Percentiles rank a stretch among this genome's conserved stretches.
Evolutionary conservation across 2,797 vertebrate genomes (phyloP).

Genomic region (Bovichtus diacanthus): DNA sequence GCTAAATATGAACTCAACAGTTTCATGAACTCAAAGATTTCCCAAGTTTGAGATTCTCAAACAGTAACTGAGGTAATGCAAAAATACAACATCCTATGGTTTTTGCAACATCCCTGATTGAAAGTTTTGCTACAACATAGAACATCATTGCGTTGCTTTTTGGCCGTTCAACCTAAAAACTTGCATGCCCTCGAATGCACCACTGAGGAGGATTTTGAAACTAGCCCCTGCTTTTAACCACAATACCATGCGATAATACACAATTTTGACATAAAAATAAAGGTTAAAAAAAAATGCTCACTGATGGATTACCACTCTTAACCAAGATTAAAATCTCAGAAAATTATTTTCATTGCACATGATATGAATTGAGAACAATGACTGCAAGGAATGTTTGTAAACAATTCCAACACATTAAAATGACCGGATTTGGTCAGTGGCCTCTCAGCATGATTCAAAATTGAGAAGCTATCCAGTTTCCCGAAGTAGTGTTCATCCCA

Average conservation of each 20-base stretch:
- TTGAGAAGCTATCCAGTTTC: slow-evolving; percentile 31
- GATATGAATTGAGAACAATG: neutral
- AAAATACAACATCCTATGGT: neutral
- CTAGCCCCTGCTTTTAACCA: neutral
- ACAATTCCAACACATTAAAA: slow-evolving; percentile 42
- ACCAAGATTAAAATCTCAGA: slow-evolving; percentile 27
- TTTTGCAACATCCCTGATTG: neutral
- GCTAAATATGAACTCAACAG: neutral
- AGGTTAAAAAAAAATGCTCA: neutral
- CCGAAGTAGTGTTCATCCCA: neutral
- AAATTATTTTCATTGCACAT: slow-evolving; percentile 5
- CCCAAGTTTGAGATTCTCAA: slow-evolving; percentile 16
- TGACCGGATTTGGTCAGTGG: slow-evolving; percentile 6
- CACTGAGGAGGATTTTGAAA: slow-evolving; percentile 16
- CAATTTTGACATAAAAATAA: slow-evolving; percentile 19
- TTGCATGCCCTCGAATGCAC: slow-evolving; percentile 28
- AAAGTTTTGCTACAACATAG: neutral
- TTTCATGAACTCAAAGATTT: neutral
- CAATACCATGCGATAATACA: slow-evolving; percentile 12
- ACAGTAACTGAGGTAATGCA: neutral
- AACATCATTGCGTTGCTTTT: slow-evolving; percentile 2
- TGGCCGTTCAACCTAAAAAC: neutral
- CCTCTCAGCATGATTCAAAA: slow-evolving; percentile 31
- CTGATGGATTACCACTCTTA: slow-evolving; percentile 38
- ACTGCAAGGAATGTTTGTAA: slow-evolving; percentile 18